Percentiles rank a stretch among this genome's conserved stretches.
phyloP scores from a whole-genome alignment of 1,140 invertebrate genomes.

The Bombus cullumanus region DNA sequence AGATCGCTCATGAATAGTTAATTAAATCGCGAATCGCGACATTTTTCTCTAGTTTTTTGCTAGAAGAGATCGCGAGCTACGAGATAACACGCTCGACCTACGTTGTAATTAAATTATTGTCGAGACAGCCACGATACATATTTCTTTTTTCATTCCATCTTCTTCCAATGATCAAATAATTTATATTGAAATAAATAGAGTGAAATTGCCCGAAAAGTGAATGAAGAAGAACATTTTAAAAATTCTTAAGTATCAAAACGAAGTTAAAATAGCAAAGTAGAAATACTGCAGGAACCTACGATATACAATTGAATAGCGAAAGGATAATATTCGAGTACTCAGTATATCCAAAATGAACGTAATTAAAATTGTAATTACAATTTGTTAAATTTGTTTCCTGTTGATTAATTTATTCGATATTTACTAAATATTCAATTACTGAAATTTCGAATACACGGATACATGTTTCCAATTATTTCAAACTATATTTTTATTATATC shows the following conservation, averaged over 20 bases:
- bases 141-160: neutral
- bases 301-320: no score
- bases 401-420: no score
- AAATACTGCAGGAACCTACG: no score
- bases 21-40: conserved; percentile 71
- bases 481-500: neutral
- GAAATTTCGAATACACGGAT: no score
- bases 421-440: no score
- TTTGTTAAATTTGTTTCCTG: no score
- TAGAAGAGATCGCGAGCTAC: neutral
- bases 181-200: neutral
- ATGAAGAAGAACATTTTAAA: neutral
- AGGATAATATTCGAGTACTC: neutral
- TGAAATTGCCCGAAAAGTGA: neutral
- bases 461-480: no score
- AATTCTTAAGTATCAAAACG: neutral
- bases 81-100: neutral
- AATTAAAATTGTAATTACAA: no score
- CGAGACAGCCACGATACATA: conserved; percentile 1
- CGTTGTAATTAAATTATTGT: conserved; percentile 26
- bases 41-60: conserved; percentile 66
- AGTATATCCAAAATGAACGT: neutral
- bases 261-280: neutral
- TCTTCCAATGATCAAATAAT: neutral
- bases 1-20: conserved; percentile 73